phyloP scores from a whole-genome alignment of 2,113 vertebrate species.

The Xiphophorus hellerii region DNA sequence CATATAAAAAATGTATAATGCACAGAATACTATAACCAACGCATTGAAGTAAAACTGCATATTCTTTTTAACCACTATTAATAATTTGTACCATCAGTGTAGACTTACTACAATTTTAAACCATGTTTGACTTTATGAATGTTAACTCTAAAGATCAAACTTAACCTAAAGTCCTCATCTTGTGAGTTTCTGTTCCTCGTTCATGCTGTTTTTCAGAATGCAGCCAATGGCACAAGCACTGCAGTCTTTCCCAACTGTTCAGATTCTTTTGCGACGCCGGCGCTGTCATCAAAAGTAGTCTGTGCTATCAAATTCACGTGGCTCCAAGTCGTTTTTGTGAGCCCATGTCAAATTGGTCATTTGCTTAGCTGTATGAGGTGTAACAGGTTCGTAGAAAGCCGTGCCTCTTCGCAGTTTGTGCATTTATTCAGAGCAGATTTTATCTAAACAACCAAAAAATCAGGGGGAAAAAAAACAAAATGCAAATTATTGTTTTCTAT shows the following conservation, averaged over 20 bases:
- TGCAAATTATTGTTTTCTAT: background rate
- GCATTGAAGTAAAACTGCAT: slow-evolving; percentile 20
- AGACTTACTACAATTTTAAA: slow-evolving; percentile 22
- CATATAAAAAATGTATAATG: slow-evolving; percentile 24
- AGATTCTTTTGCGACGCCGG: slow-evolving; percentile 19
- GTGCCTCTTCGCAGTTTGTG: background rate
- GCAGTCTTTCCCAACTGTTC: slow-evolving; percentile 45
- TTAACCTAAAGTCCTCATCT: slow-evolving; percentile 40
- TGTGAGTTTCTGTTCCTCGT: slow-evolving; percentile 51
- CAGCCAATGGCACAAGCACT: slow-evolving; percentile 38
- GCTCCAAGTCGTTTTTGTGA: slow-evolving; percentile 9
- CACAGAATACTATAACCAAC: slow-evolving; percentile 22
- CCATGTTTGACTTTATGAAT: slow-evolving; percentile 42
- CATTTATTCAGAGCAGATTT: background rate
- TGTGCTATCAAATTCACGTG: slow-evolving; percentile 12
- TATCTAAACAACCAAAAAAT: slow-evolving; percentile 2
- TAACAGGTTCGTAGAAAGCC: slow-evolving; percentile 10
- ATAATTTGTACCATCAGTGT: slow-evolving; percentile 29
- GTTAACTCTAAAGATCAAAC: slow-evolving; percentile 29
- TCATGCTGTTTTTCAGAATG: slow-evolving; percentile 41
- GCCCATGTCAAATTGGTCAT: background rate
- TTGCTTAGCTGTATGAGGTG: slow-evolving; percentile 22
- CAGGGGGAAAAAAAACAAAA: background rate
- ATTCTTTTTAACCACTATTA: slow-evolving; percentile 27
- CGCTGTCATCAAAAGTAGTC: slow-evolving; percentile 20